Conservation (phyloP, 92 coral and sea anemone genomes). For the Actinostola sp. region DNA sequence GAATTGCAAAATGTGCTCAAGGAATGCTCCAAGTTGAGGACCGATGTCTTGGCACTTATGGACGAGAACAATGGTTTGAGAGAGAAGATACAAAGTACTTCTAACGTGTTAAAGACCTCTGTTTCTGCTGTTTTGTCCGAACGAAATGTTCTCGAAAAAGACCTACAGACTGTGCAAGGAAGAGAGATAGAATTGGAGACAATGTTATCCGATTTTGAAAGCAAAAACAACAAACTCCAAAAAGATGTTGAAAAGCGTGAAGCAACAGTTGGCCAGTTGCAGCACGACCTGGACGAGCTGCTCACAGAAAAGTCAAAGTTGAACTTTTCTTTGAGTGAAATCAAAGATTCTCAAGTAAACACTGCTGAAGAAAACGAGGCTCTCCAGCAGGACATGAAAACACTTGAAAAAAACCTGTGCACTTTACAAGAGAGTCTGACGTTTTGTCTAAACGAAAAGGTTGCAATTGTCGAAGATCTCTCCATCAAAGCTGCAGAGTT, state of each 20-base stretch:
- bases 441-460: constrained; percentile 77
- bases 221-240: constrained; percentile 38
- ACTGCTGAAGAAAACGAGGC: constrained; percentile 76
- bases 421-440: constrained; percentile 66
- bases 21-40: constrained; percentile 48
- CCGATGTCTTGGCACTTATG: constrained; percentile 24
- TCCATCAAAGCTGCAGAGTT: constrained; percentile 70
- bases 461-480: constrained; percentile 69
- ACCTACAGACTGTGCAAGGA: constrained; percentile 31
- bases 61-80: constrained; percentile 48
- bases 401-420: constrained; percentile 68
- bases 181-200: constrained; percentile 46
- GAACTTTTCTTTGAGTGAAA: constrained; percentile 52
- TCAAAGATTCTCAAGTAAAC: constrained; percentile 52
- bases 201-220: constrained; percentile 30
- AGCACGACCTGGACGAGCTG: constrained; percentile 37
- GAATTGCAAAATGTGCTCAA: constrained; percentile 46
- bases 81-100: constrained; percentile 40
- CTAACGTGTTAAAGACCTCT: constrained; percentile 44
- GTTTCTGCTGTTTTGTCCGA: constrained; percentile 51
- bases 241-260: constrained; percentile 45
- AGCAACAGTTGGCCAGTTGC: constrained; percentile 44
- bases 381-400: constrained; percentile 67
- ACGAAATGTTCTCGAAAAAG: constrained; percentile 34
- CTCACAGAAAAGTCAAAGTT: constrained; percentile 56